These are phyloP conservation scores for Nasonia oneida DNA, from an alignment of 2,888 invertebrate genomes.

Conservation along the genomic window DNA sequence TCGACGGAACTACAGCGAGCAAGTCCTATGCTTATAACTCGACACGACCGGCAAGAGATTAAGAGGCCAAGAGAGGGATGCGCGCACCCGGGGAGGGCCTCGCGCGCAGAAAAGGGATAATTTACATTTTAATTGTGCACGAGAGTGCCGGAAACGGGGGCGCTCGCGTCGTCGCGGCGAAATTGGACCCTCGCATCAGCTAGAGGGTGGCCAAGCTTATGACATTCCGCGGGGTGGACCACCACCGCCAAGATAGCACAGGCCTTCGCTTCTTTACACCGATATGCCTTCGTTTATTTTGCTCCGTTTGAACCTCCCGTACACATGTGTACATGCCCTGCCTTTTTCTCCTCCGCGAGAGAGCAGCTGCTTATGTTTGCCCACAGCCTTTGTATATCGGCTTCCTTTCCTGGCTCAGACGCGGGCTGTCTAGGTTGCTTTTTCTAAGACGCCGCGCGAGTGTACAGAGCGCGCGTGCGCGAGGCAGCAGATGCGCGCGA, in stretches of 20 bases:
- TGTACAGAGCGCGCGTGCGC: not conserved
- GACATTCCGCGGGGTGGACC: constrained; percentile 52
- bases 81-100: not conserved
- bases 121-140: constrained; percentile 77
- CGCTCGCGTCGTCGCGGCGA: constrained; percentile 26
- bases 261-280: not conserved
- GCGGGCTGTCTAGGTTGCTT: not conserved
- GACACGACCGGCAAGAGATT: constrained; percentile 42
- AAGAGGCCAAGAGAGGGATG: constrained; percentile 28
- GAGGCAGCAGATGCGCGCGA: constrained; percentile 32
- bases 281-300: constrained; percentile 22
- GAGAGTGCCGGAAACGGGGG: constrained; percentile 33
- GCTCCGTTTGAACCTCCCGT: not conserved
- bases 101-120: constrained; percentile 71
- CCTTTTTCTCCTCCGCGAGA: not conserved
- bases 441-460: constrained; percentile 10
- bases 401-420: not conserved
- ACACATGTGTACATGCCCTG: not conserved
- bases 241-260: not conserved
- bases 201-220: constrained; percentile 48
- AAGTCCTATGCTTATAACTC: not conserved
- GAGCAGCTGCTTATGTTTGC: not conserved
- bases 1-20: constrained; percentile 46
- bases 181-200: constrained; percentile 55
- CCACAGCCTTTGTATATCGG: not conserved